phyloP scores from a whole-genome alignment of 1,140 invertebrate genomes.

The Drosophila elegans region DNA sequence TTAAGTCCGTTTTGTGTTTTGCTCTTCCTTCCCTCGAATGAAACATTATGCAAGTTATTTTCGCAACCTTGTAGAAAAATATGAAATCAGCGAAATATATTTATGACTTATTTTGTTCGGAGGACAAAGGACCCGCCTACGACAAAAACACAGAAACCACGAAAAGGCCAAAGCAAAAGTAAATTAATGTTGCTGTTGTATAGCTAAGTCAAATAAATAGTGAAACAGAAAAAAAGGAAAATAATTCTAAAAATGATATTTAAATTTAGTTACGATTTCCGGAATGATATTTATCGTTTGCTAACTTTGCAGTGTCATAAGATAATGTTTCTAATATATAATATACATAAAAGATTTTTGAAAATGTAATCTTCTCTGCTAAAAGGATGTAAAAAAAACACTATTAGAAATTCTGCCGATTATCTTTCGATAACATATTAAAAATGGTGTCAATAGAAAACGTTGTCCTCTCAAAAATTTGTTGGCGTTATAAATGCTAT shows the following conservation, averaged over 20 bases:
- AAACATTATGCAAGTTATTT: conserved; percentile 55
- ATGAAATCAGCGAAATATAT: conserved; percentile 67
- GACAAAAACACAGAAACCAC: neutral
- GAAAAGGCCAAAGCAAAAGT: conserved; percentile 8
- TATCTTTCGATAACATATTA: neutral
- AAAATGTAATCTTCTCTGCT: too few relatives aligned
- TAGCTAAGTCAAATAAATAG: neutral
- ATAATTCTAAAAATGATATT: too few relatives aligned
- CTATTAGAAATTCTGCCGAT: too few relatives aligned
- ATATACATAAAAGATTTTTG: too few relatives aligned
- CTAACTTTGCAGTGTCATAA: too few relatives aligned
- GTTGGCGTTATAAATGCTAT: neutral
- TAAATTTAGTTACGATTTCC: too few relatives aligned
- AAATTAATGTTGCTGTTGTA: conserved; percentile 19
- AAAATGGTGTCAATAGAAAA: neutral
- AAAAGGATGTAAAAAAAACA: too few relatives aligned
- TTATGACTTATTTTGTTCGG: conserved; percentile 70
- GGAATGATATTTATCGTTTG: too few relatives aligned
- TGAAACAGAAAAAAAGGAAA: too few relatives aligned
- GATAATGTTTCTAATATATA: too few relatives aligned
- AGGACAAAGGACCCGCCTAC: conserved; percentile 24
- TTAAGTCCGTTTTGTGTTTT: conserved; percentile 45
- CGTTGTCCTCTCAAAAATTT: neutral
- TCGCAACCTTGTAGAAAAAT: conserved; percentile 59
- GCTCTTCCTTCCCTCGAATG: conserved; percentile 11